Conservation (phyloP, 2,888 invertebrate genomes). For the Tuberolachnus salignus region DNA sequence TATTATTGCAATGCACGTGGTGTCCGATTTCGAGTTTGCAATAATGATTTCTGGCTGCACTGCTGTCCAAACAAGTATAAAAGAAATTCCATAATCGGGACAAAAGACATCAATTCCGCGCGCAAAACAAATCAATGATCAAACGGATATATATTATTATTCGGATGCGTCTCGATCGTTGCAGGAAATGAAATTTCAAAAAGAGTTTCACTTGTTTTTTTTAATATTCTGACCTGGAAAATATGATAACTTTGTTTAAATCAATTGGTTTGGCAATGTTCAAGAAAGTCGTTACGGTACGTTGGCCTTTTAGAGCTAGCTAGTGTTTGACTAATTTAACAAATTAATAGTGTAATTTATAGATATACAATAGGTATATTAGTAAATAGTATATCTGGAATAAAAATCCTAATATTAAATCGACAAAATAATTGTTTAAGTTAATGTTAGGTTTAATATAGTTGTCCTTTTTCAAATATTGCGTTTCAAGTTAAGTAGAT, state of each 20-base stretch:
- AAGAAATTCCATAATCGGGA: conserved; percentile 12
- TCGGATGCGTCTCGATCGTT: not conserved
- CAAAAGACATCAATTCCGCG: conserved; percentile 9
- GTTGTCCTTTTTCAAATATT: too few relatives aligned
- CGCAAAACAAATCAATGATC: conserved; percentile 15
- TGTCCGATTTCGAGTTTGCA: not conserved
- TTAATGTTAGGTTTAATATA: too few relatives aligned
- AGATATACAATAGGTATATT: too few relatives aligned
- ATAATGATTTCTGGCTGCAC: not conserved
- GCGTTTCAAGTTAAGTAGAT: too few relatives aligned
- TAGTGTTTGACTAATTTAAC: conserved; percentile 1
- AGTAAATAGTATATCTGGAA: too few relatives aligned
- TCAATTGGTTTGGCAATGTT: conserved; percentile 33
- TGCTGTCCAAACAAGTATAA: not conserved
- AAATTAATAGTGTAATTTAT: not conserved
- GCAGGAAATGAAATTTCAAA: conserved; percentile 33
- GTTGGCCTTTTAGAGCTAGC: conserved; percentile 3
- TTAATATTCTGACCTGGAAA: conserved; percentile 6
- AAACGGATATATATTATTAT: conserved; percentile 9
- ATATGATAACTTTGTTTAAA: conserved; percentile 4
- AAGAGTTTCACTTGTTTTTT: conserved; percentile 27
- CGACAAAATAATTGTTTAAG: too few relatives aligned
- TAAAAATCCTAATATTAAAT: too few relatives aligned
- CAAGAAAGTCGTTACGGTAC: conserved; percentile 30
- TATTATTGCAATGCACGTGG: conserved; percentile 1